Evolutionary conservation across 2,888 invertebrate genomes (phyloP), one percentile per base, ranked within the genome.

Genomic region (Zhengitettix transpicula): DNA sequence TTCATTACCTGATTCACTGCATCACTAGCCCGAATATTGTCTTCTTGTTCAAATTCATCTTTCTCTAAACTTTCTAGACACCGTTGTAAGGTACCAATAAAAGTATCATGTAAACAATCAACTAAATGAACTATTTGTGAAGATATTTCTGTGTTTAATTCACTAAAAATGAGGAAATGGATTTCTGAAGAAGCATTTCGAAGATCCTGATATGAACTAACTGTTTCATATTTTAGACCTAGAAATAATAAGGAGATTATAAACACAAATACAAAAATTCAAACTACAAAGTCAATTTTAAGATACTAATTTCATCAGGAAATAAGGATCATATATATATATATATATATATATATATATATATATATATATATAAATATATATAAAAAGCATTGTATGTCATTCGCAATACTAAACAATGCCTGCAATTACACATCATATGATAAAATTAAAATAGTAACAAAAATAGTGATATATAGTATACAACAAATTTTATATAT

Each of bases 61-160:
- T 76, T 77, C 67, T 85, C 85, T 40, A 86, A 71, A 66, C 81
- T 84, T 64, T 80, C 75, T 57, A 86, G 70, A 69, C 85, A 91
- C 71, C 92, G 78, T 67, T 89, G 85, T 52, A 92, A 71, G 0
- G 90, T 91, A 2, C 91, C 91, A 47, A 89, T 83, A 68, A 89
- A 91, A 1, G 85, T 85, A 64, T 91, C 89, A 65, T 86, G 82
- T 52, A 92, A 77, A 69, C 89, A 87, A 67, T 89, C 84, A 1
- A 93, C 84, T 14, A 90, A 90, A 62, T 82, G 81, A 42, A 87
- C 84, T 58, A 93, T 77, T 69, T 89, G 84, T 59, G 81, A 77
- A 52, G 89, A 90, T 40, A 93, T 86, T 62, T 84, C 84, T 62
- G 82, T 82, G 67, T 90, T 89, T 59, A 93, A 74, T 65, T 81